Evolutionary conservation across 2,888 invertebrate genomes (phyloP), one percentile per base, ranked within the genome.

Genomic region (Desoria tigrina): DNA sequence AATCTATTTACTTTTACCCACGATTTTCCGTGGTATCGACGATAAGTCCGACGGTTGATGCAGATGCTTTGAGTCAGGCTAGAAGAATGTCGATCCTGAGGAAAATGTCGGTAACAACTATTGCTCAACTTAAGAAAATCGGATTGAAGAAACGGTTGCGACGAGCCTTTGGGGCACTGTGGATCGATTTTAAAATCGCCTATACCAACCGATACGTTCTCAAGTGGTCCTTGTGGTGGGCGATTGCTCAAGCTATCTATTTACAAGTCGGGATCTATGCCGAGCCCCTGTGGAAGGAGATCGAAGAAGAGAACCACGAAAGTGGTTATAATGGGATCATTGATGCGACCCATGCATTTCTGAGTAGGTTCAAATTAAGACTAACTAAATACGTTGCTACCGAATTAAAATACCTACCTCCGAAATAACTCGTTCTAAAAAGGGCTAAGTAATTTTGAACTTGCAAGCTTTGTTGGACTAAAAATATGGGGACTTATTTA

Each of bases 1-100:
- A 84, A 74, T 89, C 90, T 72, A 86, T 91, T 63, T 92, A 92
- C 79, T 92, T 92, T 79, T 89, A 92, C 79, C 84, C 86, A 2
- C 61, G 69, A 23, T 42, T 57, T n/a, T 57, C 57, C 16, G 61
- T 57, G 78, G 80, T 49, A 68, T 61, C 65, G 1, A 51, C 49
- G 3, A 26, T 61, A n/a, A 42, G 42, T 42, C 42, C n/a, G 6
- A 26, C 53, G 11, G 50, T n/a, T 39, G 53, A 21, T 24, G 16
- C 27, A 6, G 23, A 14, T 23, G 11, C 3, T 27, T 18, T 11
- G 6, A 45, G 16, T 45, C 16, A 4, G 6, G 6, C 45, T 6
- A 6, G 9, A 4, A 45, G 4, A 6, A 21, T 16, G 4, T 16
- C n/a, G 45, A 45, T 6, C 9, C 6, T 45, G 6, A 4, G 16